Conservation (phyloP, 2,113 vertebrate genomes). For the Anguilla rostrata region DNA sequence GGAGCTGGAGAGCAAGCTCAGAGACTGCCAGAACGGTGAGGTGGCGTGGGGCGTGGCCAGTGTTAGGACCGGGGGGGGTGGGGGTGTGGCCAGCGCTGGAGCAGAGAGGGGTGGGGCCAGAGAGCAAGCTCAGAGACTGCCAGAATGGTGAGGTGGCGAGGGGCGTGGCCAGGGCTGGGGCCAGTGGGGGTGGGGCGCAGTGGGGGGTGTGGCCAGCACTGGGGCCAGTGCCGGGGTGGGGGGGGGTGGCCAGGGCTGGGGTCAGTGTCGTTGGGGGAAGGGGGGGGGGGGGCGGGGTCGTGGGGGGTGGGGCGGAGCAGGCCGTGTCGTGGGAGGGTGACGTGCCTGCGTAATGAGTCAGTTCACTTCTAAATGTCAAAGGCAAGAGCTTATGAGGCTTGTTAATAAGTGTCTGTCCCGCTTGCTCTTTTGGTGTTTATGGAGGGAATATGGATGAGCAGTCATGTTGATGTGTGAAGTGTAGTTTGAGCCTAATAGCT, state of each 20-base stretch:
- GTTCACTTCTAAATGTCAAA: too few relatives aligned
- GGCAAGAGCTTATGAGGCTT: too few relatives aligned
- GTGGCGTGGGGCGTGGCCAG: background rate
- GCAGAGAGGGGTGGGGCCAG: conserved; percentile 54
- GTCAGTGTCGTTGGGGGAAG: conserved; percentile 49
- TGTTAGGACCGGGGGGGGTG: background rate
- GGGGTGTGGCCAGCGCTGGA: too few relatives aligned
- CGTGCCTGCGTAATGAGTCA: too few relatives aligned
- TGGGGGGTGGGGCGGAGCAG: conserved; percentile 57
- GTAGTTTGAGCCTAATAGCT: background rate
- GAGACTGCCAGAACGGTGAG: conserved; percentile 72
- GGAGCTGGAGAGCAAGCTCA: conserved; percentile 78
- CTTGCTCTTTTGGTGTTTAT: too few relatives aligned
- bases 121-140: conserved; percentile 76
- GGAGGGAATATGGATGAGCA: background rate
- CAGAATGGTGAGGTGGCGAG: conserved; percentile 64
- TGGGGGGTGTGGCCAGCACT: too few relatives aligned
- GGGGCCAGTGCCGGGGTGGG: too few relatives aligned
- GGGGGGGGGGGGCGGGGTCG: conserved; percentile 69
- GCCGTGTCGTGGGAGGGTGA: background rate
- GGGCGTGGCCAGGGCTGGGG: background rate
- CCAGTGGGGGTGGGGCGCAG: too few relatives aligned
- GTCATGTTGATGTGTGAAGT: background rate
- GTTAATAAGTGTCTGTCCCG: too few relatives aligned
- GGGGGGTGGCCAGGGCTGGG: too few relatives aligned